These are phyloP conservation scores for Sebastes matsubarae DNA, from an alignment of 2,797 vertebrate genomes.

Conservation along the genomic window DNA sequence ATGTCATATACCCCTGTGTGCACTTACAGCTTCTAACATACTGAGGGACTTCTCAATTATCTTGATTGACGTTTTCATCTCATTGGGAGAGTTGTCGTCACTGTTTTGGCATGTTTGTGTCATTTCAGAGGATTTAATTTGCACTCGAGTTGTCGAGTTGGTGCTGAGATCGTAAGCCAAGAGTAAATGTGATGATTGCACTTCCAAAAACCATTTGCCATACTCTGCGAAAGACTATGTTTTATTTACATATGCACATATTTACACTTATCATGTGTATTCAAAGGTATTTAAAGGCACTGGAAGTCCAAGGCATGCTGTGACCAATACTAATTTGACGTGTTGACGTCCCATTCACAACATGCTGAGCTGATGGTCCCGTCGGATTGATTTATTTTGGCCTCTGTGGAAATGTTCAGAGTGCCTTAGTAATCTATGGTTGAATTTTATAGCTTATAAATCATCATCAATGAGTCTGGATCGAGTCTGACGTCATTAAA, in stretches of 20 bases:
- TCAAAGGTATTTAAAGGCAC: not conserved
- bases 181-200: constrained; percentile 15
- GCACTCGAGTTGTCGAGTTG: constrained; percentile 16
- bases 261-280: not conserved
- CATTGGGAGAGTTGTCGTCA: constrained; percentile 32
- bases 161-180: constrained; percentile 3
- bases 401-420: not conserved
- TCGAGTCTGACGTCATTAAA: not conserved
- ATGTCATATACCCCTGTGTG: constrained; percentile 21
- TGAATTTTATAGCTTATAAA: not conserved
- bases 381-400: not conserved
- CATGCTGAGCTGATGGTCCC: not conserved
- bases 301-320: not conserved
- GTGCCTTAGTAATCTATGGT: not conserved
- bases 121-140: constrained; percentile 42
- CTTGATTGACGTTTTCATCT: constrained; percentile 63
- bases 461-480: not conserved
- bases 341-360: not conserved
- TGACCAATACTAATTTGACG: not conserved
- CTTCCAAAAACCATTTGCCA: not conserved
- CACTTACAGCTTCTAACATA: constrained; percentile 20
- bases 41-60: constrained; percentile 32
- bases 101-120: constrained; percentile 45
- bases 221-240: not conserved
- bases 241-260: not conserved